Evolutionary conservation across 1,140 invertebrate species (phyloP), one percentile per base, ranked within the genome.

Genomic region (Solen grandis): DNA sequence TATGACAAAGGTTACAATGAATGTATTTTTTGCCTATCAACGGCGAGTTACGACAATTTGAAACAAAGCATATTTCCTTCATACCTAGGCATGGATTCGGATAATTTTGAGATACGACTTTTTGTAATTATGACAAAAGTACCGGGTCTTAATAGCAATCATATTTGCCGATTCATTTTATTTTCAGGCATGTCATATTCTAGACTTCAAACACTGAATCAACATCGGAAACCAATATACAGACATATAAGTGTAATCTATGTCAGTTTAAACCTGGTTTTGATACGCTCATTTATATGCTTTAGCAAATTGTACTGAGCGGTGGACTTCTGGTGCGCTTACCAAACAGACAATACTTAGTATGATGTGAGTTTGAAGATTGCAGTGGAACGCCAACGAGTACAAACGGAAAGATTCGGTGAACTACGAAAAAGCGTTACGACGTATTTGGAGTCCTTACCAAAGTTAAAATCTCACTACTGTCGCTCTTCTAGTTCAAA

Each of bases 401-500:
- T 38, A 36, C 35, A 38, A 22, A 38, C 31, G 19, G 36, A 69
- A 14, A 50, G 31, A 46, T 69, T 50, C 8, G 19, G 8, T 8
- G 19, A 50, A 50, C 46, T 50, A 19, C 8, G 13, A 33, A 62
- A 62, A 62, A 29, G 29, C 5, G 29, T 4, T 8, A 14, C 35
- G 29, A n/a, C n/a, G n/a, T n/a, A 27, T 33, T 25, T 69, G 33
- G 65, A 69, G 14, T 38, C 25, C 5, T 36, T 62, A 27, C 54
- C 74, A 33, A 65, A 77, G 50, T 16, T 77, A 27, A 29, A 46
- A 65, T 77, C 74, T n/a, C 74, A 77, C 22, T 77, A 77, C 46
- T 77, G 74, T 33, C 38, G 62, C 13, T 22, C 41, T 19, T 54
- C 60, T 14, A 35, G 22, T 33, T 36, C 38, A 19, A 77, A 77